These are phyloP conservation scores for Leucozona laternaria DNA, from an alignment of 2,888 invertebrate genomes.

Conservation along the genomic window DNA sequence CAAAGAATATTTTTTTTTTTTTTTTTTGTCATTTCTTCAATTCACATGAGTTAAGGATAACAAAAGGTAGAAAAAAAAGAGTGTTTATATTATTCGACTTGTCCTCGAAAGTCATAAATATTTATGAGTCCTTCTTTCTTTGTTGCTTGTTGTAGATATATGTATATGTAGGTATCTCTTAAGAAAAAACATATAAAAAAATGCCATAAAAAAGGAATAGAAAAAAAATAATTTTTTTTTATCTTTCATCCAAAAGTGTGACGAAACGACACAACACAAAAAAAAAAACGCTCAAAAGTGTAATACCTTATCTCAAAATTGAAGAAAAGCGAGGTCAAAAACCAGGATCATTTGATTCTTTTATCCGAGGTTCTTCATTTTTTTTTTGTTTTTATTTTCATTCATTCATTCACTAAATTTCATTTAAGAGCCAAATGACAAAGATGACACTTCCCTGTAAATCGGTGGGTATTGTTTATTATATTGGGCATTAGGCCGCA, in stretches of 20 bases:
- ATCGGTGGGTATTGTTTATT: constrained; percentile 53
- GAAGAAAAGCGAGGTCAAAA: constrained; percentile 21
- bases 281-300: constrained; percentile 41
- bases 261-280: constrained; percentile 31
- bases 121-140: constrained; percentile 27
- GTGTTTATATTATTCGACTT: constrained; percentile 52
- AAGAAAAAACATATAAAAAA: background rate
- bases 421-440: constrained; percentile 56
- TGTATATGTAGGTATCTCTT: background rate
- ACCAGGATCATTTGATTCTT: constrained; percentile 23
- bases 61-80: constrained; percentile 48
- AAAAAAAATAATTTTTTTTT: constrained; percentile 62
- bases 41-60: constrained; percentile 49
- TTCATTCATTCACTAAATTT: constrained; percentile 55
- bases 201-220: constrained; percentile 27
- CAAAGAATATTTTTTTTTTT: background rate
- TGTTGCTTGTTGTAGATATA: background rate
- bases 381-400: background rate
- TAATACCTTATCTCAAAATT: constrained; percentile 61
- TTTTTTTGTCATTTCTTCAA: constrained; percentile 12
- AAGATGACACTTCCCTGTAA: constrained; percentile 54
- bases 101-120: constrained; percentile 47
- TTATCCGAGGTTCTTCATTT: constrained; percentile 3
- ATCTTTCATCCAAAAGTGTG: constrained; percentile 60
- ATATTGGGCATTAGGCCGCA: constrained; percentile 38